Percentiles rank a stretch among this genome's conserved stretches.
phyloP scores from a whole-genome alignment of 2,113 vertebrate genomes.

The Siniperca chuatsi region DNA sequence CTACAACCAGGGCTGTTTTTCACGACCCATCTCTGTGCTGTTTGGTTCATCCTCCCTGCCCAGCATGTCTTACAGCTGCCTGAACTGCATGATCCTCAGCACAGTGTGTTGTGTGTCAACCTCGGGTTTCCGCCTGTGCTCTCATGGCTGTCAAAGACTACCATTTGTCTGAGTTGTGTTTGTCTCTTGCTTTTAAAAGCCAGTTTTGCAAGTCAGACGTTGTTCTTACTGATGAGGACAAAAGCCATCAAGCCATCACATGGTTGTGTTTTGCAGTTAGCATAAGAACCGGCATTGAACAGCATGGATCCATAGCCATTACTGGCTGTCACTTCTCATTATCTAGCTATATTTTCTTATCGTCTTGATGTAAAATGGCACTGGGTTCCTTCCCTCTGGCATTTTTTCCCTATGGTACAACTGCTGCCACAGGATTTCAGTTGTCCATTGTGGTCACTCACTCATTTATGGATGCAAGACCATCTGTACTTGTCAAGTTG shows the following conservation, averaged over 20 bases:
- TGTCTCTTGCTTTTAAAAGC: slow-evolving; percentile 45
- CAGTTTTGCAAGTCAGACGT: slow-evolving; percentile 10
- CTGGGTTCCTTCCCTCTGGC: not conserved
- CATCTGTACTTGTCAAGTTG: not conserved
- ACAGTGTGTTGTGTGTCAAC: slow-evolving; percentile 51
- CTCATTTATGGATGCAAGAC: slow-evolving; percentile 23
- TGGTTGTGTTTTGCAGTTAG: slow-evolving; percentile 12
- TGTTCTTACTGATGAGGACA: not conserved
- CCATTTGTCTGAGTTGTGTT: slow-evolving; percentile 23
- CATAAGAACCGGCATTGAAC: slow-evolving; percentile 21
- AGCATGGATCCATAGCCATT: slow-evolving; percentile 37
- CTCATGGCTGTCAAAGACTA: slow-evolving; percentile 40
- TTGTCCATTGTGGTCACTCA: not conserved
- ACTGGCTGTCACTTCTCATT: slow-evolving; percentile 35
- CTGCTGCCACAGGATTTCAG: not conserved
- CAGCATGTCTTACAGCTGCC: slow-evolving; percentile 64
- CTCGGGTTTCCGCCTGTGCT: slow-evolving; percentile 41
- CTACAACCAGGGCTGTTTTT: slow-evolving; percentile 49
- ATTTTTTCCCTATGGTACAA: slow-evolving; percentile 20
- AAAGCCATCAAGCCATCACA: not conserved
- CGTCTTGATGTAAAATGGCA: slow-evolving; percentile 8
- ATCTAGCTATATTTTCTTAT: slow-evolving; percentile 17
- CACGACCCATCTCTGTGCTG: slow-evolving; percentile 60
- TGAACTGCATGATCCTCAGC: slow-evolving; percentile 74
- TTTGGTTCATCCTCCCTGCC: slow-evolving; percentile 45